Base-by-base conservation (phyloP, 35 echinoderm and acorn worm species). In the Anneissia japonica region DNA sequence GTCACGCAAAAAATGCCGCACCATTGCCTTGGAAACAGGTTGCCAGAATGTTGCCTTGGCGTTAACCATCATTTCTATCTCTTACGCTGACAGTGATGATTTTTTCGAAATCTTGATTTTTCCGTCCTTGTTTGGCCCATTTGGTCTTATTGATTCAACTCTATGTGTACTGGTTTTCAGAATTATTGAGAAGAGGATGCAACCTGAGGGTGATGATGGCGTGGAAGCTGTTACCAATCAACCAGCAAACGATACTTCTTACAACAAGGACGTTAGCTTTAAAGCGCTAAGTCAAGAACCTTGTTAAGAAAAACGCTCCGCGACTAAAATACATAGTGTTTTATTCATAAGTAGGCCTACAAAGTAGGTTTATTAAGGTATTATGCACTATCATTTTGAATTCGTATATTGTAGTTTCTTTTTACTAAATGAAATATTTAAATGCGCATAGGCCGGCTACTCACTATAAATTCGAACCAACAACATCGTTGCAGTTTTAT, bases 11-110 rank as follows among this genome's bases (percentile, higher is more conserved):
- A 82, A 97, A 76, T 90, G 94, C 80, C 94, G 94, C 0, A 93
- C 94, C 45, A 90, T 97, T 74, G 46, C 82, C 17, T 93, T 97
- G 38, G 94, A 97, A 74, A 97, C 94, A 0, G 94, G 94, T 9
- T 83, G 87, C 17, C 94, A 97, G 40, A 97, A 97, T 56, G 81
- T 97, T 30, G 94, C 87, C 13, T 76, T 97, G 40, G 87, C 90
- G 0, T 74, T 92, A 23, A 83, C 94, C 0, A 75, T 97, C 73
- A 74, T 97, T 75, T 35, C 87, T 30, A 46, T 97, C 32, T 87
- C 94, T 0, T 97, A 93, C 80, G 23, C 84, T 10, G 87, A 64
- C 51, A 64, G 21, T 26, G 51, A 64, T 12, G 5, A 64, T 23
- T 64, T 12, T 23, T 64, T 64, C 21, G 10, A 64, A 64, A 64